Conservation (phyloP, 2,113 vertebrate genomes). For the Ceyx cyanopectus region DNA sequence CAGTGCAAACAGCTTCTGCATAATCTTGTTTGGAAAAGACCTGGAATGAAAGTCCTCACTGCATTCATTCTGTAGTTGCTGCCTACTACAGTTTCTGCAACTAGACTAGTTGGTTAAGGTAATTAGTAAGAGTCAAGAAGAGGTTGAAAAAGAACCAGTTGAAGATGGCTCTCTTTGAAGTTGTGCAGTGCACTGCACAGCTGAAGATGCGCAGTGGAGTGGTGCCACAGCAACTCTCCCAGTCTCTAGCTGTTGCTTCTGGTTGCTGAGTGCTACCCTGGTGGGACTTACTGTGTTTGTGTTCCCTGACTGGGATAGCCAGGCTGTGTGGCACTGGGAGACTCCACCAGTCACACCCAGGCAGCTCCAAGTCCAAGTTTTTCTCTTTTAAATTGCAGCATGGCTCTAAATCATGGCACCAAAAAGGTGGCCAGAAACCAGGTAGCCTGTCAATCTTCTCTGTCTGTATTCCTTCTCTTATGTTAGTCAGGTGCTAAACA, state of each 20-base stretch:
- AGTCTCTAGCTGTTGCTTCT: not conserved
- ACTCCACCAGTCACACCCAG: not conserved
- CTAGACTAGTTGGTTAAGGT: not conserved
- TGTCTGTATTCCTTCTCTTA: conserved; percentile 4
- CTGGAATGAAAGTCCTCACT: not conserved
- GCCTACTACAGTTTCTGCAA: not conserved
- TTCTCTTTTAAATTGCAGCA: not conserved
- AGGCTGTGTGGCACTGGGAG: not conserved
- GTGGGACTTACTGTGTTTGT: not conserved
- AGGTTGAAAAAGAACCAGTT: not conserved
- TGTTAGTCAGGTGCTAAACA: conserved; percentile 63
- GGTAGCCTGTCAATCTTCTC: not conserved
- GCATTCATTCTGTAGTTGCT: not conserved
- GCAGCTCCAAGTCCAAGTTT: not conserved
- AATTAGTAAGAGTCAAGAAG: not conserved
- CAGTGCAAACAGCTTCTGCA: not conserved
- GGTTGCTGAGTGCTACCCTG: not conserved
- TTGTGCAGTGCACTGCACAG: no score
- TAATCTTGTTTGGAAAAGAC: not conserved
- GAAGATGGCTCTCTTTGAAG: not conserved
- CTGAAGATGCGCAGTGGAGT: not conserved
- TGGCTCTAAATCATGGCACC: not conserved
- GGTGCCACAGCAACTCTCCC: not conserved
- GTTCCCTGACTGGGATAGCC: not conserved
- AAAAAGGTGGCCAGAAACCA: not conserved